Percentiles rank a stretch among this genome's conserved stretches.
phyloP scores from a whole-genome alignment of 1,140 invertebrate genomes.

The Drosophila sucinea region DNA sequence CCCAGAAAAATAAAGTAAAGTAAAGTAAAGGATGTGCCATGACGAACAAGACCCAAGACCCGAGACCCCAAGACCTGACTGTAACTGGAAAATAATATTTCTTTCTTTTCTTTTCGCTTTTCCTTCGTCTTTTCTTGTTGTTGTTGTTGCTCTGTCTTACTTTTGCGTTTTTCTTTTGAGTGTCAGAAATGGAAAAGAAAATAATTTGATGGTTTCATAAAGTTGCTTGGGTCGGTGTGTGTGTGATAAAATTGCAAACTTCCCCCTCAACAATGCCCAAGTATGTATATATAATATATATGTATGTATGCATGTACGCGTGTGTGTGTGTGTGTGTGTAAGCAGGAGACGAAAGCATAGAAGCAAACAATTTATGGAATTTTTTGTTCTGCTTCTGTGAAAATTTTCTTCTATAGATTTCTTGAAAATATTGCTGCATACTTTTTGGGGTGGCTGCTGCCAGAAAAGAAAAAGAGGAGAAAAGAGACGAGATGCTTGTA shows the following conservation, averaged over 20 bases:
- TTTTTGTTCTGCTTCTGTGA: slow-evolving; percentile 51
- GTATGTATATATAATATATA: slow-evolving; percentile 5
- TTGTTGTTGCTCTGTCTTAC: slow-evolving; percentile 13
- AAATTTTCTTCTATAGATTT: slow-evolving; percentile 70
- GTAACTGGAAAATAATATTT: slow-evolving; percentile 82
- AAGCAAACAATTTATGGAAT: slow-evolving; percentile 71
- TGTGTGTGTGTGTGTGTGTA: slow-evolving; percentile 33
- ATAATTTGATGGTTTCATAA: slow-evolving; percentile 83
- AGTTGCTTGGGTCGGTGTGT: slow-evolving; percentile 56
- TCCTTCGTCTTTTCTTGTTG: slow-evolving; percentile 34
- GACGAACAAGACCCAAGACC: slow-evolving; percentile 33
- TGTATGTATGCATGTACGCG: not conserved
- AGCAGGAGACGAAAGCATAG: slow-evolving; percentile 41
- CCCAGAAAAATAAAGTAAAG: slow-evolving; percentile 53
- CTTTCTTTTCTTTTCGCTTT: slow-evolving; percentile 59
- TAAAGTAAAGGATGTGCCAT: slow-evolving; percentile 79
- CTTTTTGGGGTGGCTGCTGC: slow-evolving; percentile 39
- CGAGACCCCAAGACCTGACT: slow-evolving; percentile 49
- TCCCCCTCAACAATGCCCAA: slow-evolving; percentile 35
- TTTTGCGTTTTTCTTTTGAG: slow-evolving; percentile 80
- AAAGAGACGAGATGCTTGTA: slow-evolving; percentile 27
- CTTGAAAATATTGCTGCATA: slow-evolving; percentile 68
- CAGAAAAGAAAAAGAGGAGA: not conserved
- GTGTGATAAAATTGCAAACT: slow-evolving; percentile 78
- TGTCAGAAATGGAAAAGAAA: slow-evolving; percentile 83